A percentile compares a stretch with the other conserved stretches of the same genome.
These are phyloP conservation scores for Hesperia comma DNA, from an alignment of 2,888 invertebrate genomes.

Conservation along the genomic window DNA sequence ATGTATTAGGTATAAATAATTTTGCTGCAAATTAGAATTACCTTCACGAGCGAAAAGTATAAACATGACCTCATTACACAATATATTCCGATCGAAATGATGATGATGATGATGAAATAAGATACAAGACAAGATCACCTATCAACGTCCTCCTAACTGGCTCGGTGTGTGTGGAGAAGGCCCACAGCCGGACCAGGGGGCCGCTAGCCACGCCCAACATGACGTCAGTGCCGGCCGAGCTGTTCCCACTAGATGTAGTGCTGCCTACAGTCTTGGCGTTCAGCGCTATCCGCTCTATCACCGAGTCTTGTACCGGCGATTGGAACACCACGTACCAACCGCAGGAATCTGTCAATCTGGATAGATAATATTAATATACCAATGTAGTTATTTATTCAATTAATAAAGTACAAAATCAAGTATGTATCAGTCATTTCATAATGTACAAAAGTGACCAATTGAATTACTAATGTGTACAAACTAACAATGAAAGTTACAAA, in stretches of 20 bases:
- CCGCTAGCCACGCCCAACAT: conserved; percentile 80
- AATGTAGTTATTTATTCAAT: no score
- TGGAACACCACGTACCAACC: conserved; percentile 98
- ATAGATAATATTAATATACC: not conserved
- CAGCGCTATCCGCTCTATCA: conserved; percentile 96
- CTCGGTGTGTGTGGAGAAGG: conserved; percentile 78
- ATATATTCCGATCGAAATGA: no score
- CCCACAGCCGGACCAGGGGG: conserved; percentile 75
- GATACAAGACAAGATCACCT: conserved; percentile 53
- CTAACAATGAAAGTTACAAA: no score
- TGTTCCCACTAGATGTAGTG: conserved; percentile 66
- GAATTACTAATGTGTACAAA: no score
- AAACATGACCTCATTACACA: no score
- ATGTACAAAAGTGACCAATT: no score
- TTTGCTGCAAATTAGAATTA: no score
- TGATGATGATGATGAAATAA: no score
- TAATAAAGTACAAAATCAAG: no score
- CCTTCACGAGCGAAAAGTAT: no score
- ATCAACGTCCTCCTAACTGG: conserved; percentile 77
- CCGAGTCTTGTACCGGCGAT: conserved; percentile 94
- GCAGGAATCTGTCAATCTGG: conserved; percentile 95
- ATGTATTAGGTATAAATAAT: no score
- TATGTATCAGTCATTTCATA: no score
- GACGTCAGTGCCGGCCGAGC: conserved; percentile 70
- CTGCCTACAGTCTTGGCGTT: conserved; percentile 86